Evolutionary conservation across 2,113 vertebrate genomes (phyloP).

Genomic region (Xiphorhynchus elegans): DNA sequence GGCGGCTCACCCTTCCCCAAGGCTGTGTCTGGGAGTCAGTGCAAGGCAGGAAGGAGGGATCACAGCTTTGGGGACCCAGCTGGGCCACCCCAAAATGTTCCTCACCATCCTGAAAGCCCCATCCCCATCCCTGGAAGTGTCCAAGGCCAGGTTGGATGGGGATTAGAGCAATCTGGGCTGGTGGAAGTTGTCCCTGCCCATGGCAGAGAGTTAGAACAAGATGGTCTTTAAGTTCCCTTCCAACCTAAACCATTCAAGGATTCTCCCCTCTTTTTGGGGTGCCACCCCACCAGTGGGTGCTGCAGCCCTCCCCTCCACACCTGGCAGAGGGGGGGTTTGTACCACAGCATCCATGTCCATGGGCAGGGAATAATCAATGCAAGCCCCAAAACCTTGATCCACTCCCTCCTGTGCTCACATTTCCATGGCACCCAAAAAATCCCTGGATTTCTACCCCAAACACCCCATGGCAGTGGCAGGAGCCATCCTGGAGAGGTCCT

Average conservation of each 20-base stretch:
- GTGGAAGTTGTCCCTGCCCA: accelerated
- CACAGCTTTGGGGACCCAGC: accelerated
- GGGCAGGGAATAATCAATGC: neutral
- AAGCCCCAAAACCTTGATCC: neutral
- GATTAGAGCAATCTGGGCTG: neutral
- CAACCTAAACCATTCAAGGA: too few species aligned
- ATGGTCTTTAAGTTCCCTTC: neutral
- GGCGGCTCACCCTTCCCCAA: accelerated
- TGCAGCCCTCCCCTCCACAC: neutral
- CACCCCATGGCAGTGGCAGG: neutral
- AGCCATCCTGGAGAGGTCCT: neutral
- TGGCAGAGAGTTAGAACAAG: too few species aligned
- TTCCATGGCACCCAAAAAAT: neutral
- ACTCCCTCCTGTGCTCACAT: accelerated
- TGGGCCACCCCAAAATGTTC: neutral
- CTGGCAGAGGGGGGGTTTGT: neutral
- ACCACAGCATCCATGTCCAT: neutral
- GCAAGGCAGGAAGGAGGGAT: neutral
- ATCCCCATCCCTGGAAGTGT: neutral
- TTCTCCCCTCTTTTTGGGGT: neutral
- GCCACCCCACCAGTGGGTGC: neutral
- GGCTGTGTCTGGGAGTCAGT: accelerated
- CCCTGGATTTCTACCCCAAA: neutral
- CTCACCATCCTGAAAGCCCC: accelerated
- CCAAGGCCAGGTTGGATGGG: accelerated